A percentile compares a stretch with the other conserved stretches of the same genome.
phyloP scores from a whole-genome alignment of 2,888 invertebrate species.

The Nomada hirtipes region DNA sequence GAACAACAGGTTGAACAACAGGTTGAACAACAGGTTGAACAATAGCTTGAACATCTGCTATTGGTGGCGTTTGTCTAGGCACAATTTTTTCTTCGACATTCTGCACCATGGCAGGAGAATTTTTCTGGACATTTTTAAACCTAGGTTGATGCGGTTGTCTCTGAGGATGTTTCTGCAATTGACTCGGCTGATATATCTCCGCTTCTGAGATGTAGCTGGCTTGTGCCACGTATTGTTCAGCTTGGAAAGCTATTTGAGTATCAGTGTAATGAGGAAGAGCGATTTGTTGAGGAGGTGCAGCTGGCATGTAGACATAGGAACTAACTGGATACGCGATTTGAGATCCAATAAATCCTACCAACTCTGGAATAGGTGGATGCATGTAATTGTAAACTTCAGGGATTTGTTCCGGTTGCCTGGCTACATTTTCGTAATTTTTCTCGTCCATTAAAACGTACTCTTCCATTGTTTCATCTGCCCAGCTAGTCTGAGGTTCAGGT shows the following conservation, averaged over 20 bases:
- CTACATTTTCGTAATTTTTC: constrained; percentile 49
- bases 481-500: constrained; percentile 54
- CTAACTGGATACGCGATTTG: constrained; percentile 84
- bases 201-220: constrained; percentile 75
- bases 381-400: constrained; percentile 84
- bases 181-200: constrained; percentile 65
- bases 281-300: constrained; percentile 69
- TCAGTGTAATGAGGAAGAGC: constrained; percentile 72
- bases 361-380: constrained; percentile 84
- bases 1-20: not conserved
- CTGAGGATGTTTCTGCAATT: constrained; percentile 60
- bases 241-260: constrained; percentile 69
- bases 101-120: constrained; percentile 7
- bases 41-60: constrained; percentile 1
- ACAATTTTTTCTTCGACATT: constrained; percentile 42
- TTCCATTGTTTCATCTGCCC: constrained; percentile 73
- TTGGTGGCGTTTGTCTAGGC: not conserved
- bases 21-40: constrained; percentile 1
- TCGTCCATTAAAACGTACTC: constrained; percentile 65
- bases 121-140: constrained; percentile 27
- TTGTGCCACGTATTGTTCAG: constrained; percentile 77
- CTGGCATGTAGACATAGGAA: constrained; percentile 76
- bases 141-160: constrained; percentile 51
- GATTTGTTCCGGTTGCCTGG: constrained; percentile 28
- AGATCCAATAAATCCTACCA: constrained; percentile 85